A percentile compares a stretch with the other conserved stretches of the same genome.
phyloP scores from a whole-genome alignment of 2,113 vertebrate species.

The Centropristis striata region DNA sequence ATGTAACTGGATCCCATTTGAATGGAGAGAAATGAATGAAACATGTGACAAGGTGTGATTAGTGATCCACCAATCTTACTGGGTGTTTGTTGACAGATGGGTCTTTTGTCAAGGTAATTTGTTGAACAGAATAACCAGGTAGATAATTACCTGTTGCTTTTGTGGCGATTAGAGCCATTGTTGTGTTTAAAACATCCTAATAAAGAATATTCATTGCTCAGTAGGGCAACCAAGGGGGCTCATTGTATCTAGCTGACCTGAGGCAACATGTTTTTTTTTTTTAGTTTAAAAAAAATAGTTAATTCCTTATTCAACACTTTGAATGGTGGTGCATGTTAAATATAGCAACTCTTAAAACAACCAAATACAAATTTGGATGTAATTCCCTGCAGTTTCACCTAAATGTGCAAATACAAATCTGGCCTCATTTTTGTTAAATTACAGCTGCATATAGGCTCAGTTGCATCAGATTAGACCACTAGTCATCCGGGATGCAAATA shows the following conservation, averaged over 20 bases:
- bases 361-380: background rate
- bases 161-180: constrained; percentile 64
- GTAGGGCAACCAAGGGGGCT: constrained; percentile 16
- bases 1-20: constrained; percentile 74
- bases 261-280: constrained; percentile 39
- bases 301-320: background rate
- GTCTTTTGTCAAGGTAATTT: constrained; percentile 81
- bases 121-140: constrained; percentile 80
- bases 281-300: background rate
- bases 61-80: constrained; percentile 61
- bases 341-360: background rate
- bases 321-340: background rate
- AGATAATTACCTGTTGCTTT: constrained; percentile 76
- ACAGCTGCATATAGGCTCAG: constrained; percentile 44
- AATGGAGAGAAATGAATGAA: constrained; percentile 73
- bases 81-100: constrained; percentile 84
- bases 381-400: background rate
- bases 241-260: constrained; percentile 53
- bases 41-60: constrained; percentile 85
- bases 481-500: constrained; percentile 69
- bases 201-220: constrained; percentile 60
- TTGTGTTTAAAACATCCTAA: constrained; percentile 68
- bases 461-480: constrained; percentile 70
- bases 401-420: background rate
- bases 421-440: constrained; percentile 12